Evolutionary conservation across 1,140 invertebrate genomes (phyloP), one percentile per base, ranked within the genome.

Genomic region (Papilio helenus): DNA sequence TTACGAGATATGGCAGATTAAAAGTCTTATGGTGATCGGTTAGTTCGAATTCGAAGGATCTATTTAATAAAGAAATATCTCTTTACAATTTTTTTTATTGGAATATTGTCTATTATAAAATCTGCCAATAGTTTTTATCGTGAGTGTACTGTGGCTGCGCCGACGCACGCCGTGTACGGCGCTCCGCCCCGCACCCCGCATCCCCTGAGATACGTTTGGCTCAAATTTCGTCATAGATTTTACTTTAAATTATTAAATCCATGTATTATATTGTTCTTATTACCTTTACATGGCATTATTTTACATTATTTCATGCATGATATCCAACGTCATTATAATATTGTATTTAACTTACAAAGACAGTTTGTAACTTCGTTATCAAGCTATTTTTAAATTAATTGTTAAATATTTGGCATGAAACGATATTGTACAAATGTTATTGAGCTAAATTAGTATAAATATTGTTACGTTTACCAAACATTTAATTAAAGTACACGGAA

Each of bases 131-230:
- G 61, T 68, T 46, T 68, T 84, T 79, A 20, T 26, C 26, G n/a
- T 72, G 73, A 87, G 68, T 82, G 88, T 89, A 84, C 80, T 77
- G 29, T 79, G 79, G 72, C 72, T 89, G 88, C 85, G 87, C 86
- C 77, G 80, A 81, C 86, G 88, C 88, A 86, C 73, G 84, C 89
- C 87, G 85, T 90, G 84, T 91, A 88, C 81, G 86, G 87, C 82
- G 81, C 84, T 86, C 79, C 49, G 44, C 85, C 51, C 80, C 78
- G 81, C 78, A 84, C 83, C 76, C 85, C 81, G 55, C 76, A 79
- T 71, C 72, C 78, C 83, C 82, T 80, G 84, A 79, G 68, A 79
- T 39, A 46, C 79, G 65, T 34, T 86, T 89, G 85, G 87, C 87
- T 89, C 88, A 89, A 86, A 82, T 89, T 90, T 88, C 88, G 82